phyloP scores from a whole-genome alignment of 2,797 vertebrate genomes.

The Nyctalus aviator region DNA sequence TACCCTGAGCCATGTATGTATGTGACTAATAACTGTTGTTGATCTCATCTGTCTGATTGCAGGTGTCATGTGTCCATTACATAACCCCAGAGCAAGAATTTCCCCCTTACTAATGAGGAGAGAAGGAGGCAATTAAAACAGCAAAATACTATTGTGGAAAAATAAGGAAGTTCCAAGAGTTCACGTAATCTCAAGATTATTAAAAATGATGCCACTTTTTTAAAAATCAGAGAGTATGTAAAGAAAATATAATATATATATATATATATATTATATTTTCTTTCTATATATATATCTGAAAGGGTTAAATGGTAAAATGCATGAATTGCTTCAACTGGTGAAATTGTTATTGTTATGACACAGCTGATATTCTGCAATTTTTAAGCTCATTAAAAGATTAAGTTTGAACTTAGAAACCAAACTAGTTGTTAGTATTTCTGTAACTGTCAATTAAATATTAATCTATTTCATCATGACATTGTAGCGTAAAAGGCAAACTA shows the following conservation, averaged over 20 bases:
- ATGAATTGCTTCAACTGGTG: background rate
- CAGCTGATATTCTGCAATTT: background rate
- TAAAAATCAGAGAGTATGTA: background rate
- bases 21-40: background rate
- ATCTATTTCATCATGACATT: background rate
- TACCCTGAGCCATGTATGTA: background rate
- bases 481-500: background rate
- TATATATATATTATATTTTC: background rate
- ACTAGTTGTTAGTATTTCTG: slow-evolving; percentile 37
- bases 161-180: background rate
- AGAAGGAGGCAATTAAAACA: background rate
- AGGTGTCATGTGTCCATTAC: background rate
- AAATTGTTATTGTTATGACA: background rate
- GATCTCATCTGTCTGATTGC: background rate
- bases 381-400: background rate
- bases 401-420: background rate
- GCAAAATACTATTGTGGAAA: background rate
- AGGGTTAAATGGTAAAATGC: background rate
- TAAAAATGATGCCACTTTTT: background rate
- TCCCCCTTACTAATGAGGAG: background rate
- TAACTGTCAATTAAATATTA: background rate
- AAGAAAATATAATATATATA: background rate
- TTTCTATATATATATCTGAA: background rate
- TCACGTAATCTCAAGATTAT: background rate
- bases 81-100: background rate